Conservation (phyloP, 2,888 invertebrate genomes). For the Dermolepida albohirtum region DNA sequence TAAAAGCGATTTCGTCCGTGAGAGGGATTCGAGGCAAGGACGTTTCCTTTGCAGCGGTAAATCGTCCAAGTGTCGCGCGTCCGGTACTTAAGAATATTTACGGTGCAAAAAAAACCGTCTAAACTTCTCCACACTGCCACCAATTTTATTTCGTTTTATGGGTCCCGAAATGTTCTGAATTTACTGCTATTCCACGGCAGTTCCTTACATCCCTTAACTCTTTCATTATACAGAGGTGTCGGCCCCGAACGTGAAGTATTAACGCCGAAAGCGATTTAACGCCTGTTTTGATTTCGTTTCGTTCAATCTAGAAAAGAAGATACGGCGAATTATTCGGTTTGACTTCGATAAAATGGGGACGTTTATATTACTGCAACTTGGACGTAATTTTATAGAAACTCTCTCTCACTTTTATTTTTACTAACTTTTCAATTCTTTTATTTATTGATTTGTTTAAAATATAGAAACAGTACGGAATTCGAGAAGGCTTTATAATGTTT, state of each 20-base stretch:
- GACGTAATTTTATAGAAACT: too few relatives aligned
- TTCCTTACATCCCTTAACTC: conserved; percentile 17
- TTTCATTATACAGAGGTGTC: conserved; percentile 26
- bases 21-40: conserved; percentile 47
- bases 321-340: conserved; percentile 17
- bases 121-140: conserved; percentile 24
- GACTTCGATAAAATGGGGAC: not conserved
- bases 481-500: too few relatives aligned
- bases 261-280: conserved; percentile 32
- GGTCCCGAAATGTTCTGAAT: conserved; percentile 37
- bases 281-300: conserved; percentile 29
- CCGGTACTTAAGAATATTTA: conserved; percentile 64
- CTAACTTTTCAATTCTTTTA: too few relatives aligned
- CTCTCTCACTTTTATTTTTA: too few relatives aligned
- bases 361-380: conserved; percentile 1
- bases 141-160: conserved; percentile 43
- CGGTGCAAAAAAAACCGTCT: conserved; percentile 52
- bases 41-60: conserved; percentile 52
- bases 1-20: conserved; percentile 52
- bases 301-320: not conserved
- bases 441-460: too few relatives aligned
- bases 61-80: conserved; percentile 59
- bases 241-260: conserved; percentile 30
- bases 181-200: conserved; percentile 24
- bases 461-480: too few relatives aligned